Evolutionary conservation across 2,113 vertebrate genomes (phyloP).

Genomic region (Melanostigma gelatinosum): DNA sequence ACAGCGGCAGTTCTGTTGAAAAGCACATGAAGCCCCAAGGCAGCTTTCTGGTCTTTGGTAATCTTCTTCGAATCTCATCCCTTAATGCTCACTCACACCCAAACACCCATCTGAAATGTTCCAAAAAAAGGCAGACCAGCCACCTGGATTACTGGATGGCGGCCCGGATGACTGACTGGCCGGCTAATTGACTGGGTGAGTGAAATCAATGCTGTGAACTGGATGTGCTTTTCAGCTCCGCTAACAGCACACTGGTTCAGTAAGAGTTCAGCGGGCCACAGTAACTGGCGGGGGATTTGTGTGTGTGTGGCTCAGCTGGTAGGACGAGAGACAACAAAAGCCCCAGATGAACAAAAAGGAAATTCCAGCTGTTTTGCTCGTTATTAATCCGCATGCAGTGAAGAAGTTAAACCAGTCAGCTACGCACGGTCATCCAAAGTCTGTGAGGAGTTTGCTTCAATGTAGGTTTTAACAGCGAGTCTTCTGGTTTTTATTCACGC

Average conservation of each 20-base stretch:
- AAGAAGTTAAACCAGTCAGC: constrained; percentile 28
- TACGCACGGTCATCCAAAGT: constrained; percentile 20
- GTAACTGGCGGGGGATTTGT: constrained; percentile 48
- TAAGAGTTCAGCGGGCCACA: constrained; percentile 62
- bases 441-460: constrained; percentile 11
- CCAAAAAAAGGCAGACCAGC: constrained; percentile 35
- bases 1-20: constrained; percentile 51
- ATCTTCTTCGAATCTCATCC: constrained; percentile 70
- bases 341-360: constrained; percentile 1
- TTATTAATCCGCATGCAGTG: constrained; percentile 25
- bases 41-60: constrained; percentile 61
- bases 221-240: constrained; percentile 69
- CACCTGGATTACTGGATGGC: constrained; percentile 39
- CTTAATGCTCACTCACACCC: constrained; percentile 75
- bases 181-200: constrained; percentile 63
- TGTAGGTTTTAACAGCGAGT: constrained; percentile 24
- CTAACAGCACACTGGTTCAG: constrained; percentile 60
- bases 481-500: constrained; percentile 18
- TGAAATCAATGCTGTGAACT: constrained; percentile 72
- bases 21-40: constrained; percentile 58
- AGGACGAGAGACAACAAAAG: constrained; percentile 13
- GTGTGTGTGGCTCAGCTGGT: constrained; percentile 45
- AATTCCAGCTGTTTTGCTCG: not conserved
- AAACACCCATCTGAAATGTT: constrained; percentile 67
- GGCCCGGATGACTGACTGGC: constrained; percentile 38